Conservation (phyloP, 2,113 vertebrate species). For the Eulemur rufifrons region DNA sequence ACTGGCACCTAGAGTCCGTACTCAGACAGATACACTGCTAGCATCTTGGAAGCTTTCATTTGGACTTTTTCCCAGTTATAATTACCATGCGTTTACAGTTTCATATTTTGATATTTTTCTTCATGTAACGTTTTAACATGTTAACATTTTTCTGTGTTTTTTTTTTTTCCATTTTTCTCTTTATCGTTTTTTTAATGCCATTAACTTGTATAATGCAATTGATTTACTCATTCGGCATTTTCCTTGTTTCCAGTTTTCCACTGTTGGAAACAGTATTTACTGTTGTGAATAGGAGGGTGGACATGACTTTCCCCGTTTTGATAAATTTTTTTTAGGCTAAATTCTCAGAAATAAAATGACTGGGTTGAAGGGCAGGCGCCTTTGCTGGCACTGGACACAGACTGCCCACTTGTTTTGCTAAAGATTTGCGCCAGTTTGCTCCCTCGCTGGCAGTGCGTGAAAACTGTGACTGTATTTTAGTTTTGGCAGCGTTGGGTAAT, state of each 20-base stretch:
- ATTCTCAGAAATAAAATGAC: constrained; percentile 8
- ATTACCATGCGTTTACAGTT: not conserved
- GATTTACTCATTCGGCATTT: not conserved
- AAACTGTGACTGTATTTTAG: constrained; percentile 33
- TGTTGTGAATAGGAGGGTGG: not conserved
- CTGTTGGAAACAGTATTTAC: not conserved
- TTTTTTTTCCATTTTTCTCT: not conserved
- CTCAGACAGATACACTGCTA: rapidly evolving
- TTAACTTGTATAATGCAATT: not conserved
- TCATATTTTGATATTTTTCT: not conserved
- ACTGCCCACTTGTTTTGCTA: not conserved
- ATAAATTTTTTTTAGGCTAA: not conserved
- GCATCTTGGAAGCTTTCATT: not conserved
- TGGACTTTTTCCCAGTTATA: not conserved
- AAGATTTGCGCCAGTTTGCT: not conserved
- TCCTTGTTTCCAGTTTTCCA: not conserved
- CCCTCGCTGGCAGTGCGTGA: not conserved
- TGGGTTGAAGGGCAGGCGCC: not conserved
- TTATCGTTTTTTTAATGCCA: not conserved
- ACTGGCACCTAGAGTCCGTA: rapidly evolving
- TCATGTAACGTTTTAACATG: not conserved
- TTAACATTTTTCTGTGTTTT: not conserved
- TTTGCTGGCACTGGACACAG: not conserved
- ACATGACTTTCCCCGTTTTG: not conserved
- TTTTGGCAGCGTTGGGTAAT: constrained; percentile 2